Evolutionary conservation across 2,888 invertebrate genomes (phyloP).

Genomic region (Dryomyza anilis): DNA sequence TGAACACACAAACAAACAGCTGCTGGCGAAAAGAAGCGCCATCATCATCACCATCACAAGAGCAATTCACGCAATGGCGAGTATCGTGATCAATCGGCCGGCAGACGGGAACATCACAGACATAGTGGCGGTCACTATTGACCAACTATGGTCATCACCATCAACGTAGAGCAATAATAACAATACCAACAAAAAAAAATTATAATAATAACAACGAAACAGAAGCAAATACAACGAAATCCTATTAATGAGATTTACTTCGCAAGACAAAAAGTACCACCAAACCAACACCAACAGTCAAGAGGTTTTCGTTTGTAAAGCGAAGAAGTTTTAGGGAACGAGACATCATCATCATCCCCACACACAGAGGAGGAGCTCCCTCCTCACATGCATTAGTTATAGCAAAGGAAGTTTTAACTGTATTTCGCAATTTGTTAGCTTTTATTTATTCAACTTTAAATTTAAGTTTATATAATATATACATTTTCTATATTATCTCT

Average conservation of each 20-base stretch:
- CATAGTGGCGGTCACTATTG: slow-evolving; percentile 61
- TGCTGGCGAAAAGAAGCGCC: slow-evolving; percentile 60
- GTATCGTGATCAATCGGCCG: slow-evolving; percentile 56
- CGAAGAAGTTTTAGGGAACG: too few relatives aligned
- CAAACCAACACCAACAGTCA: slow-evolving; percentile 19
- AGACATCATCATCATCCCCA: too few relatives aligned
- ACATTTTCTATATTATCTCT: slow-evolving; percentile 16
- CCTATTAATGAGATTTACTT: slow-evolving; percentile 32
- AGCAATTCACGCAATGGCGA: slow-evolving; percentile 59
- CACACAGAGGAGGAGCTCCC: too few relatives aligned
- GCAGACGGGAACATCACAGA: slow-evolving; percentile 59
- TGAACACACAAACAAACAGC: too few relatives aligned
- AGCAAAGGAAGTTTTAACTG: slow-evolving; percentile 24
- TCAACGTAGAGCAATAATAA: slow-evolving; percentile 58
- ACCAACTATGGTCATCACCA: slow-evolving; percentile 62
- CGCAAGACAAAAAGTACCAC: neutral
- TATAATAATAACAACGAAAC: slow-evolving; percentile 17
- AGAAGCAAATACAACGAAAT: slow-evolving; percentile 35
- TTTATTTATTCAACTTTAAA: slow-evolving; percentile 25
- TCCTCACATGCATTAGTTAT: too few relatives aligned
- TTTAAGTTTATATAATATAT: slow-evolving; percentile 16
- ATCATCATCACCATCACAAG: slow-evolving; percentile 61
- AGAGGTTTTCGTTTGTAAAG: too few relatives aligned
- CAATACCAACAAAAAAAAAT: slow-evolving; percentile 23
- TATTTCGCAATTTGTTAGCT: slow-evolving; percentile 20